Conservation (phyloP, 2,797 vertebrate genomes). For the Pipistrellus pygmaeus region DNA sequence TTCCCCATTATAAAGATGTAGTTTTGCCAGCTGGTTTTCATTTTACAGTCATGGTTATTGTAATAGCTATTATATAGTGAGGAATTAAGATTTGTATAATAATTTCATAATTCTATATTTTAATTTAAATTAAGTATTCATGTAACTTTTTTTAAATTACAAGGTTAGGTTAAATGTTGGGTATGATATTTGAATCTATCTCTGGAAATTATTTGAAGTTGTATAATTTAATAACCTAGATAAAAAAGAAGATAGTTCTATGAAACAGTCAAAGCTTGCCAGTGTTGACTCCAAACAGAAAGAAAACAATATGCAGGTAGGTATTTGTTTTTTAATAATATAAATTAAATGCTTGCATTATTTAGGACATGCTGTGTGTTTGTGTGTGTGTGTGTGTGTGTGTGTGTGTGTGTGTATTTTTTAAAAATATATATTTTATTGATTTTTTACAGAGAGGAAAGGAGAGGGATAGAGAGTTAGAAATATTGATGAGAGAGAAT, state of each 20-base stretch:
- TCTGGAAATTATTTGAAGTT: conserved; percentile 62
- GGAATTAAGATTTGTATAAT: conserved; percentile 58
- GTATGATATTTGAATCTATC: conserved; percentile 52
- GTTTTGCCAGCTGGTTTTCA: conserved; percentile 51
- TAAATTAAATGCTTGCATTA: conserved; percentile 57
- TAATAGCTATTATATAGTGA: conserved; percentile 36
- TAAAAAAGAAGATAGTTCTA: conserved; percentile 79
- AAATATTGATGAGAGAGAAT: too few species aligned
- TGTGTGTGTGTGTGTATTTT: not conserved
- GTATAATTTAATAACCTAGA: conserved; percentile 83
- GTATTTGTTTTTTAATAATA: conserved; percentile 50
- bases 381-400: not conserved
- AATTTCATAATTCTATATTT: conserved; percentile 46
- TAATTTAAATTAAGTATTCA: conserved; percentile 61
- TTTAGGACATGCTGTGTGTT: not conserved
- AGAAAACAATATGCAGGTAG: conserved; percentile 84
- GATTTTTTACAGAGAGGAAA: too few species aligned
- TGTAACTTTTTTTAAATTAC: conserved; percentile 55
- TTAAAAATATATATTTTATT: too few species aligned
- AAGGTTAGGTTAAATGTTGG: conserved; percentile 61
- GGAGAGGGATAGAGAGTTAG: too few species aligned
- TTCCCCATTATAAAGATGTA: conserved; percentile 37
- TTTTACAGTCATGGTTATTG: conserved; percentile 55
- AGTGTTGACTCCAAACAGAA: conserved; percentile 79
- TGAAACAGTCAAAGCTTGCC: conserved; percentile 66